phyloP scores from a whole-genome alignment of 2,797 vertebrate genomes.

The Cyprinella venusta region DNA sequence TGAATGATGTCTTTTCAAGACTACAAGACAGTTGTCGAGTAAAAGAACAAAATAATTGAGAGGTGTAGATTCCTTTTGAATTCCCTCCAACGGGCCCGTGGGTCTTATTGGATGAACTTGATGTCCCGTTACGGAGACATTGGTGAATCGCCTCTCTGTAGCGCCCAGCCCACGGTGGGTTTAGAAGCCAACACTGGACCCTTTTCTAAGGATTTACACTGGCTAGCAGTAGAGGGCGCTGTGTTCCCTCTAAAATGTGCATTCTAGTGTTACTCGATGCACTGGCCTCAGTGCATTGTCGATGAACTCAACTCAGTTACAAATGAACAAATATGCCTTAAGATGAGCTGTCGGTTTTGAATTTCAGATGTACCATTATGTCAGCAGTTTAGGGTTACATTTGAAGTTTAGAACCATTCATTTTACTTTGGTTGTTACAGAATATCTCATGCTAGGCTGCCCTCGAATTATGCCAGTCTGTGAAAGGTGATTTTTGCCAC shows the following conservation, averaged over 20 bases:
- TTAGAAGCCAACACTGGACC: conserved; percentile 62
- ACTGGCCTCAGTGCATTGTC: conserved; percentile 71
- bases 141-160: conserved; percentile 44
- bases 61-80: conserved; percentile 18
- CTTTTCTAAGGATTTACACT: conserved; percentile 73
- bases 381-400: background rate
- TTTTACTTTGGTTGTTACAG: conserved; percentile 1
- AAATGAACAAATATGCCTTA: conserved; percentile 21
- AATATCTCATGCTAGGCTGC: background rate
- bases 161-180: conserved; percentile 18
- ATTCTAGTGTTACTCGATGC: conserved; percentile 70
- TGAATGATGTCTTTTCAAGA: conserved; percentile 49
- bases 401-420: background rate
- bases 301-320: background rate
- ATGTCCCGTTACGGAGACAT: conserved; percentile 1
- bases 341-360: conserved; percentile 9
- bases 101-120: conserved; percentile 11
- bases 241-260: conserved; percentile 55
- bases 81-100: conserved; percentile 4
- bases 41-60: conserved; percentile 20
- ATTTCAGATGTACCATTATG: background rate
- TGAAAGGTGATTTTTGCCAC: conserved; percentile 24
- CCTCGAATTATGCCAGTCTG: background rate
- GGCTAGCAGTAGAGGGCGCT: conserved; percentile 73
- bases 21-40: background rate